These are phyloP conservation scores for Paralichthys olivaceus DNA, from an alignment of 2,113 vertebrate genomes.

Conservation along the genomic window DNA sequence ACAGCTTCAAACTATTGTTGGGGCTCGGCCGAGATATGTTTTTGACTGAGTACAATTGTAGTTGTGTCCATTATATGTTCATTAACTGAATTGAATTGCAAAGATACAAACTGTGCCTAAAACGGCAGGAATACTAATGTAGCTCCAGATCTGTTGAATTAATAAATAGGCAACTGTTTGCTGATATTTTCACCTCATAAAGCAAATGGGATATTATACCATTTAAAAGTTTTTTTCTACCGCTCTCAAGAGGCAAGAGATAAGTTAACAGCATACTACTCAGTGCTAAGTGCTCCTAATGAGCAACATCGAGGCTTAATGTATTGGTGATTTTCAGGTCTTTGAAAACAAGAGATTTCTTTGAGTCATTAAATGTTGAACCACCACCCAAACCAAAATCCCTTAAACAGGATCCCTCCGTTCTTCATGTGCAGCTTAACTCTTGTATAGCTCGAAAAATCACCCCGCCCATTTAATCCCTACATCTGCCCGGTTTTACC, in stretches of 20 bases:
- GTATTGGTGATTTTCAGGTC: background rate
- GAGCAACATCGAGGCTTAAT: too few relatives aligned
- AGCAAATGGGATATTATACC: background rate
- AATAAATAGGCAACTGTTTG: background rate
- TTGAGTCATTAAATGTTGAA: constrained; percentile 35
- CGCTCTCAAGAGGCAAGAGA: background rate
- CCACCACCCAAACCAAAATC: background rate
- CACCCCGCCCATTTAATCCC: constrained; percentile 52
- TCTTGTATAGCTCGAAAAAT: constrained; percentile 36
- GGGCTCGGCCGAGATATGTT: background rate
- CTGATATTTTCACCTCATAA: background rate
- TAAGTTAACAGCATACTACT: background rate
- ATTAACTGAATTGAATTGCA: background rate
- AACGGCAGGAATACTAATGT: background rate
- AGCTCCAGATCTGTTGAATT: background rate
- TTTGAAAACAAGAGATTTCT: background rate
- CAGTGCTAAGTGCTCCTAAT: background rate
- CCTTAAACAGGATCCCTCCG: background rate
- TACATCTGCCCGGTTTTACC: constrained; percentile 49
- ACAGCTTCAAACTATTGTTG: background rate
- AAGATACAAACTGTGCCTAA: background rate
- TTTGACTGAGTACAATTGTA: background rate
- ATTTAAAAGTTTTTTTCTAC: background rate
- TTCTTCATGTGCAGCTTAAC: constrained; percentile 42
- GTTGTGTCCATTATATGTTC: background rate